Evolutionary conservation across 2,797 vertebrate species (phyloP).

Genomic region (Mycteria americana): DNA sequence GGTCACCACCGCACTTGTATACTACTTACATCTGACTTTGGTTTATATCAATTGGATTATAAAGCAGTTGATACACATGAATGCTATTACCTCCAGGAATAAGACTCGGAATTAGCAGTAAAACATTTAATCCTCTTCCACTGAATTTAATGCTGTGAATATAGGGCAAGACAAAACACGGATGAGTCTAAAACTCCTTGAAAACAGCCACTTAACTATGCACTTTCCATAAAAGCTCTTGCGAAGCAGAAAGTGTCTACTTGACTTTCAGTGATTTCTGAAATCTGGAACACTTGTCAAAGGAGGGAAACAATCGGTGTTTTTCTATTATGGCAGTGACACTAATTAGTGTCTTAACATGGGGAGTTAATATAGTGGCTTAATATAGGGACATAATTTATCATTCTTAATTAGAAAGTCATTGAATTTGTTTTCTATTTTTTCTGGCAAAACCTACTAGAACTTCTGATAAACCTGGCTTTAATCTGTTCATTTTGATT

Average conservation of each 20-base stretch:
- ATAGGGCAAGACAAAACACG: neutral
- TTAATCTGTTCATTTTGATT: neutral
- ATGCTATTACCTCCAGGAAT: neutral
- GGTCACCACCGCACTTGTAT: neutral
- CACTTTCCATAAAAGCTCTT: neutral
- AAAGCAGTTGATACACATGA: neutral
- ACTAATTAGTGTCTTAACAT: neutral
- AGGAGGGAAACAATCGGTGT: neutral
- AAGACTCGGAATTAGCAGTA: neutral
- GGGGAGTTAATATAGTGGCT: neutral
- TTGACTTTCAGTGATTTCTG: neutral
- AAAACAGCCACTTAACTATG: neutral
- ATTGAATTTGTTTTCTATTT: neutral
- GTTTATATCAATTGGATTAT: neutral
- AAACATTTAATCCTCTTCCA: slow-evolving; percentile 31
- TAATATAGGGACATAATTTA: neutral
- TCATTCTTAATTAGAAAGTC: neutral
- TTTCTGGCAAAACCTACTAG: neutral
- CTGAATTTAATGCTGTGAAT: neutral
- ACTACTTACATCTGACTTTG: neutral
- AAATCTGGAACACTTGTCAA: neutral
- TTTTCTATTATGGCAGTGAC: neutral
- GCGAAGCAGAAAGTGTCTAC: neutral
- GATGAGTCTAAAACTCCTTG: neutral
- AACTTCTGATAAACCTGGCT: neutral